phyloP scores from a whole-genome alignment of 1,140 invertebrate genomes.

The Matsumurasca onukii region DNA sequence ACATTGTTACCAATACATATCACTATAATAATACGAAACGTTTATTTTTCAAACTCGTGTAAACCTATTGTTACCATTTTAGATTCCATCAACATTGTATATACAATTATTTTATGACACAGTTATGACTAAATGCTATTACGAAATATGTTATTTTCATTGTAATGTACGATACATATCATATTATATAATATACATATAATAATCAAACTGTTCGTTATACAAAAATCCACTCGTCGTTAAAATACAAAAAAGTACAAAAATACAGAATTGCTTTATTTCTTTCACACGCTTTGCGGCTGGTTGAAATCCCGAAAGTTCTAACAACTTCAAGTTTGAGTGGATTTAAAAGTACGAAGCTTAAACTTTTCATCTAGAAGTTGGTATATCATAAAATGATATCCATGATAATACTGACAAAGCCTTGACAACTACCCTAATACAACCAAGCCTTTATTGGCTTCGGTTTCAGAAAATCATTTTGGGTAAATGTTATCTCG shows the following conservation, averaged over 20 bases:
- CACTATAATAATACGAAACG: background rate
- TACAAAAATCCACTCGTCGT: constrained; percentile 31
- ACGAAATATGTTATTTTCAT: constrained; percentile 31
- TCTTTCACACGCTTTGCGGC: constrained; percentile 1
- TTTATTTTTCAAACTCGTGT: constrained; percentile 20
- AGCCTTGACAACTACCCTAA: too few relatives aligned
- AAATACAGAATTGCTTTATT: constrained; percentile 26
- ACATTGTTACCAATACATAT: constrained; percentile 13
- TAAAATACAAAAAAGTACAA: constrained; percentile 28
- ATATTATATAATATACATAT: constrained; percentile 31
- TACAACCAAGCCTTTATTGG: too few relatives aligned
- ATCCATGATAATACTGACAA: too few relatives aligned
- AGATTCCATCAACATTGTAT: constrained; percentile 19
- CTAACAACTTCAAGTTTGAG: too few relatives aligned
- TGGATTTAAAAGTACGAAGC: too few relatives aligned
- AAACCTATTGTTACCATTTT: constrained; percentile 15
- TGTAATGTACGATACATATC: constrained; percentile 31
- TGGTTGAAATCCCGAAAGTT: too few relatives aligned
- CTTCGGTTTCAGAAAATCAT: too few relatives aligned
- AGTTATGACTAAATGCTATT: constrained; percentile 30
- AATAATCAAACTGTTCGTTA: constrained; percentile 31
- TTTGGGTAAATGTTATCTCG: too few relatives aligned
- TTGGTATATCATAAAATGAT: too few relatives aligned
- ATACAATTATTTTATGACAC: constrained; percentile 28
- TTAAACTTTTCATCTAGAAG: too few relatives aligned